These are phyloP conservation scores for Anadara kagoshimensis DNA, from an alignment of 1,140 invertebrate species.

Conservation along the genomic window DNA sequence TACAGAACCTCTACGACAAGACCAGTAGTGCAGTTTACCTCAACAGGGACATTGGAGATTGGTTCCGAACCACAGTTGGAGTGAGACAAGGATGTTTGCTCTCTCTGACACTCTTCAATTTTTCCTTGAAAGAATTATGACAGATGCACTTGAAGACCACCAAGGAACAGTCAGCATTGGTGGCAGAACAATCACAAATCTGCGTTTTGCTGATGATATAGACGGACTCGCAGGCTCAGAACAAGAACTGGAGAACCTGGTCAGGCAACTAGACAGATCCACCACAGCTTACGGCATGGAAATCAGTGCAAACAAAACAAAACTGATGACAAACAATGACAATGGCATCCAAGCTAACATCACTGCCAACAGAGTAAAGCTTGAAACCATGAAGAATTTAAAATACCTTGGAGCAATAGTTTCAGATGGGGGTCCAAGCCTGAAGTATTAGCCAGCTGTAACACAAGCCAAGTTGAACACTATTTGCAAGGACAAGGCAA, in stretches of 20 bases:
- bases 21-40: conserved; percentile 36
- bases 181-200: conserved; percentile 32
- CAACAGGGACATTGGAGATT: conserved; percentile 26
- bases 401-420: conserved; percentile 24
- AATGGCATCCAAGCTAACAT: conserved; percentile 25
- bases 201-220: conserved; percentile 43
- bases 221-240: conserved; percentile 29
- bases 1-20: conserved; percentile 33
- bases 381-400: conserved; percentile 16
- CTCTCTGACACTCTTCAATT: conserved; percentile 40
- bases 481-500: no score
- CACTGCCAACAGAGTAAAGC: no score
- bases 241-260: no score
- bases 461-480: no score
- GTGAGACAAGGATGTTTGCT: conserved; percentile 46
- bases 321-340: conserved; percentile 26
- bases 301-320: conserved; percentile 41
- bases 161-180: conserved; percentile 38
- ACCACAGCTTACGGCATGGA: conserved; percentile 28
- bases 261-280: conserved; percentile 18
- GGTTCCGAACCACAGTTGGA: conserved; percentile 39
- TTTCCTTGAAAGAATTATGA: conserved; percentile 38
- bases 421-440: conserved; percentile 26
- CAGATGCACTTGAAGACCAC: conserved; percentile 31
- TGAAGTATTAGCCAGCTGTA: no score